Percentiles rank a stretch among this genome's conserved stretches.
phyloP scores from a whole-genome alignment of 2,113 vertebrate genomes.

The Picathartes gymnocephalus region DNA sequence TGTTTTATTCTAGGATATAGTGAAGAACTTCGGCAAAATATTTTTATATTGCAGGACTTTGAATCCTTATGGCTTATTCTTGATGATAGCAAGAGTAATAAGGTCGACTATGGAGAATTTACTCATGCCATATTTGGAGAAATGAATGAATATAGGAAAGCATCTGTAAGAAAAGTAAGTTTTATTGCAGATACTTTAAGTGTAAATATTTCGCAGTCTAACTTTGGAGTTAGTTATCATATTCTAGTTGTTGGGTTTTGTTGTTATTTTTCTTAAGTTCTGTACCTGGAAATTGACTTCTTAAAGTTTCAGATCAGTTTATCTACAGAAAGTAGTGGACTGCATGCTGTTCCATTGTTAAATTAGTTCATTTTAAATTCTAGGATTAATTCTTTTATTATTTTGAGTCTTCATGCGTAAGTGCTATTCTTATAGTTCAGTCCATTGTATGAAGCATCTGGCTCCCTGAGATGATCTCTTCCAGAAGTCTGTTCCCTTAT shows the following conservation, averaged over 20 bases:
- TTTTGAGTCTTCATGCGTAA: neutral
- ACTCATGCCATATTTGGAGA: slow-evolving; percentile 73
- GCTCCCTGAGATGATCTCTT: neutral
- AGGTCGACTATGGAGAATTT: slow-evolving; percentile 70
- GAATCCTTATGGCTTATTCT: slow-evolving; percentile 73
- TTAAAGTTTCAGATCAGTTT: neutral
- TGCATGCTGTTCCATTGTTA: neutral
- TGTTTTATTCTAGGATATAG: neutral
- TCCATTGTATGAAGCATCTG: neutral
- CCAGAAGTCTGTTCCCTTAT: neutral
- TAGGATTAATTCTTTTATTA: neutral
- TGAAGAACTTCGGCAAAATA: neutral
- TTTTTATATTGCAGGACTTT: slow-evolving; percentile 73
- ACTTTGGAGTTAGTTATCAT: neutral
- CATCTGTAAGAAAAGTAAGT: slow-evolving; percentile 80
- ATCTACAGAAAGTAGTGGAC: neutral
- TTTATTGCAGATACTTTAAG: neutral
- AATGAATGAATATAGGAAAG: slow-evolving; percentile 82
- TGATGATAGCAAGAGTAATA: slow-evolving; percentile 21
- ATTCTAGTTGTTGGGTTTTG: neutral
- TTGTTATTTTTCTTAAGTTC: neutral
- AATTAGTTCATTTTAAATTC: neutral
- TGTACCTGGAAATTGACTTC: neutral
- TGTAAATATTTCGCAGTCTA: neutral
- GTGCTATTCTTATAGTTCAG: neutral